phyloP scores from a whole-genome alignment of 2,888 invertebrate species.

The Odontocolon sp. region DNA sequence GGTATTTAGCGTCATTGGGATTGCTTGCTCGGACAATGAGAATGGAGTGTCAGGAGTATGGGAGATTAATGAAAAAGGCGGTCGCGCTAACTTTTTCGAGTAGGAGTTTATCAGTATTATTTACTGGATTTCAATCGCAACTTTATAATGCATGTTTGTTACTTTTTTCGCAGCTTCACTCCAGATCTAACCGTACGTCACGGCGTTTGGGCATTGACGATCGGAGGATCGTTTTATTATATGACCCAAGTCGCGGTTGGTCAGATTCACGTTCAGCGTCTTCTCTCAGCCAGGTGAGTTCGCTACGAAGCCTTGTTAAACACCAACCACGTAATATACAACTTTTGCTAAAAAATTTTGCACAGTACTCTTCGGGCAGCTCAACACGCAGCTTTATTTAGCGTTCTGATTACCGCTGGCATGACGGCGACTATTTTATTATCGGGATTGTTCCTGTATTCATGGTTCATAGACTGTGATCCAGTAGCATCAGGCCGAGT shows the following conservation, averaged over 20 bases:
- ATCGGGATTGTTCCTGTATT: constrained; percentile 90
- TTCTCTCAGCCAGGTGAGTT: constrained; percentile 86
- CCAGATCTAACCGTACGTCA: constrained; percentile 91
- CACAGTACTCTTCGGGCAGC: constrained; percentile 83
- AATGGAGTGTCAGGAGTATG: constrained; percentile 88
- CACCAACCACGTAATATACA: no score
- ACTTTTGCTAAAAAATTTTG: background rate
- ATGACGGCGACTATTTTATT: constrained; percentile 86
- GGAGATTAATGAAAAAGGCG: constrained; percentile 85
- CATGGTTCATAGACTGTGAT: constrained; percentile 91
- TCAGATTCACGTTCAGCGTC: constrained; percentile 91
- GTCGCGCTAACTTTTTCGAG: constrained; percentile 87
- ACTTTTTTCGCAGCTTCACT: constrained; percentile 83
- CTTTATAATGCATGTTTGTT: background rate
- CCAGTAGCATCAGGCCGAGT: constrained; percentile 86
- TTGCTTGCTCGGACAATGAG: constrained; percentile 85
- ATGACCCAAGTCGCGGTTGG: constrained; percentile 89
- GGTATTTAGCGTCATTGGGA: constrained; percentile 89
- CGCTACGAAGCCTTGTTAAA: background rate
- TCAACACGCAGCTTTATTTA: constrained; percentile 88
- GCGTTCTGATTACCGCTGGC: constrained; percentile 88
- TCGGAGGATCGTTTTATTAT: constrained; percentile 91
- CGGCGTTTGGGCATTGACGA: constrained; percentile 89
- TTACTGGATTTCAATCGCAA: no score
- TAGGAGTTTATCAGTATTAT: no score